Evolutionary conservation across 2,797 vertebrate genomes (phyloP).

Genomic region (Setipinna tenuifilis): DNA sequence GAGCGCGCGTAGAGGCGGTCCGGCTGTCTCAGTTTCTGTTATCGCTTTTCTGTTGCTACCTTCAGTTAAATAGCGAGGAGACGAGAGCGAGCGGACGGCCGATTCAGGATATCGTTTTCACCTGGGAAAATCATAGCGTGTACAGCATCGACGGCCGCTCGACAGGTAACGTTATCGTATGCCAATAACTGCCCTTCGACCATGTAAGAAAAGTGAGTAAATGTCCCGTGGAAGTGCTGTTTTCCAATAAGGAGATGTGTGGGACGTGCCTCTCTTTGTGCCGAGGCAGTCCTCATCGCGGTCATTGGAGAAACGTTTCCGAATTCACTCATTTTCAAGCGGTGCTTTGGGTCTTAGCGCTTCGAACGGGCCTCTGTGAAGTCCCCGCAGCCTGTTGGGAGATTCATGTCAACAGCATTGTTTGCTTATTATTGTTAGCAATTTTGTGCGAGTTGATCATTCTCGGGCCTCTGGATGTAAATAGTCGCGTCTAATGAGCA

Average conservation of each 20-base stretch:
- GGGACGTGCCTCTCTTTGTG: slow-evolving; percentile 82
- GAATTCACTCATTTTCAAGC: slow-evolving; percentile 52
- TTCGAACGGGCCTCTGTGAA: slow-evolving; percentile 48
- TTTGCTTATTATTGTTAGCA: slow-evolving; percentile 47
- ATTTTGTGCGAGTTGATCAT: slow-evolving; percentile 55
- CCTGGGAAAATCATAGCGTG: slow-evolving; percentile 71
- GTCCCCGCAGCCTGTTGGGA: slow-evolving; percentile 44
- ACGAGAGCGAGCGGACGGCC: slow-evolving; percentile 74
- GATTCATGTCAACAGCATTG: slow-evolving; percentile 51
- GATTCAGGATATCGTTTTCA: slow-evolving; percentile 70
- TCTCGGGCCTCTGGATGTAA: slow-evolving; percentile 61
- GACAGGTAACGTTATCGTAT: slow-evolving; percentile 71
- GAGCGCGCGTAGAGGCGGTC: slow-evolving; percentile 82
- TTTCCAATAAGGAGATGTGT: slow-evolving; percentile 63
- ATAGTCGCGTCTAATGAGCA: slow-evolving; percentile 45
- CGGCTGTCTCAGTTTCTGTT: slow-evolving; percentile 73
- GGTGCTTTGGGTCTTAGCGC: slow-evolving; percentile 38
- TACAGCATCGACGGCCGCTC: slow-evolving; percentile 74
- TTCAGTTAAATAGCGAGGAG: slow-evolving; percentile 76
- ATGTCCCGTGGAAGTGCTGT: slow-evolving; percentile 78
- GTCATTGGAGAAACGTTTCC: slow-evolving; percentile 60
- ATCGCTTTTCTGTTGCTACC: slow-evolving; percentile 68
- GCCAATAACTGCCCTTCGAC: slow-evolving; percentile 44
- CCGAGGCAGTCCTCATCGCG: slow-evolving; percentile 71
- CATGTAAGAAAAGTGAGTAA: slow-evolving; percentile 67